Evolutionary conservation across 2,113 vertebrate species (phyloP).

Genomic region (Ctenomys sociabilis): DNA sequence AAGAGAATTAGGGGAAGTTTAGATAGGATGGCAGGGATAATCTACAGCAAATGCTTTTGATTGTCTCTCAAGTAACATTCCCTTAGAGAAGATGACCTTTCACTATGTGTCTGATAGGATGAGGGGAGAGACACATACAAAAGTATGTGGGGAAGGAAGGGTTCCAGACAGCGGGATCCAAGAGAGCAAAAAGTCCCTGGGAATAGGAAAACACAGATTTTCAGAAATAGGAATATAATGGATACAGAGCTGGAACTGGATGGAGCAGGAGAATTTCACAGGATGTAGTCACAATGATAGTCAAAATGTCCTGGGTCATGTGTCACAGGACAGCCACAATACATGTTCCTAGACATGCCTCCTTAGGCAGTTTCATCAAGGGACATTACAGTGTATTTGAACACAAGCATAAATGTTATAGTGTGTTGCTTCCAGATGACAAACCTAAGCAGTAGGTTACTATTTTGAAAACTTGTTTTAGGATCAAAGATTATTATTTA

Average conservation of each 20-base stretch:
- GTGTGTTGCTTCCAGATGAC: neutral
- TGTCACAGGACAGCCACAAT: neutral
- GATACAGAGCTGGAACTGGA: neutral
- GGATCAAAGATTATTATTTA: neutral
- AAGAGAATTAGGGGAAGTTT: neutral
- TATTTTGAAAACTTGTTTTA: neutral
- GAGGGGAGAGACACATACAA: neutral
- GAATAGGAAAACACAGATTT: neutral
- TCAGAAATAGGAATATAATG: neutral
- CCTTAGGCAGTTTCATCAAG: neutral
- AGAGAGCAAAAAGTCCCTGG: neutral
- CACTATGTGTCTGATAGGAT: neutral
- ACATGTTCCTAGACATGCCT: neutral
- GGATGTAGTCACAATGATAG: neutral
- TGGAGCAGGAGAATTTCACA: neutral
- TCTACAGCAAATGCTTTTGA: neutral
- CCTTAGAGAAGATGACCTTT: neutral
- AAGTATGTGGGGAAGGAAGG: neutral
- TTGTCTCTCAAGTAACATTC: neutral
- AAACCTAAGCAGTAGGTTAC: neutral
- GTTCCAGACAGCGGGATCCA: neutral
- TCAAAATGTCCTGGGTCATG: neutral
- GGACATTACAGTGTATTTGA: neutral
- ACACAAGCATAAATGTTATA: neutral
- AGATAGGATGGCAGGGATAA: neutral